Evolutionary conservation across 2,113 vertebrate genomes (phyloP).

Genomic region (Salvelinus namaycush): DNA sequence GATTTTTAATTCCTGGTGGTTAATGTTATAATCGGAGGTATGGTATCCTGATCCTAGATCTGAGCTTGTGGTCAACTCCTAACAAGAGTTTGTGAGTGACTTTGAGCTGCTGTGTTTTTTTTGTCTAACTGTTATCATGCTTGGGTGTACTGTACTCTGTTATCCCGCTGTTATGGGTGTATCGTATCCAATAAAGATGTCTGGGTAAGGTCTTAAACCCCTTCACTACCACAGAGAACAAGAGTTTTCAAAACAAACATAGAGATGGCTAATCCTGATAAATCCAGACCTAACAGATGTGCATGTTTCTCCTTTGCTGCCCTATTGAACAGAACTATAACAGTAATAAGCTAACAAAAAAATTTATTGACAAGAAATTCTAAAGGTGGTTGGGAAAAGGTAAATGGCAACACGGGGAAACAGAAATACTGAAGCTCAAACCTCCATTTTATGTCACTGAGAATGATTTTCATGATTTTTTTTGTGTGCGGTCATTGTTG

Average conservation of each 20-base stretch:
- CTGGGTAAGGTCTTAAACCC: constrained; percentile 2
- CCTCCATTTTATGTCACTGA: neutral
- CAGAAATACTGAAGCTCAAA: too few relatives aligned
- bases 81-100: neutral
- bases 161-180: neutral
- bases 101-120: neutral
- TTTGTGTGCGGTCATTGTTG: too few relatives aligned
- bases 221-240: neutral
- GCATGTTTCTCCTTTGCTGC: neutral
- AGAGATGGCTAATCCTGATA: constrained; percentile 18
- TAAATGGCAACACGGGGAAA: too few relatives aligned
- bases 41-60: too few relatives aligned
- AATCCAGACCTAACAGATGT: neutral
- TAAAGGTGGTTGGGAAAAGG: too few relatives aligned
- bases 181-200: neutral
- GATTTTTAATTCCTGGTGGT: neutral
- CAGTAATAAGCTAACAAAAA: neutral
- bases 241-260: constrained; percentile 41
- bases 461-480: neutral
- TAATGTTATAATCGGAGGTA: neutral
- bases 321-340: neutral
- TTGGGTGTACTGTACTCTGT: neutral
- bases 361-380: too few relatives aligned
- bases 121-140: neutral
- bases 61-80: too few relatives aligned